A percentile compares a stretch with the other conserved stretches of the same genome.
Conservation (phyloP, 2,797 vertebrate species). For the Siniperca obscura region DNA sequence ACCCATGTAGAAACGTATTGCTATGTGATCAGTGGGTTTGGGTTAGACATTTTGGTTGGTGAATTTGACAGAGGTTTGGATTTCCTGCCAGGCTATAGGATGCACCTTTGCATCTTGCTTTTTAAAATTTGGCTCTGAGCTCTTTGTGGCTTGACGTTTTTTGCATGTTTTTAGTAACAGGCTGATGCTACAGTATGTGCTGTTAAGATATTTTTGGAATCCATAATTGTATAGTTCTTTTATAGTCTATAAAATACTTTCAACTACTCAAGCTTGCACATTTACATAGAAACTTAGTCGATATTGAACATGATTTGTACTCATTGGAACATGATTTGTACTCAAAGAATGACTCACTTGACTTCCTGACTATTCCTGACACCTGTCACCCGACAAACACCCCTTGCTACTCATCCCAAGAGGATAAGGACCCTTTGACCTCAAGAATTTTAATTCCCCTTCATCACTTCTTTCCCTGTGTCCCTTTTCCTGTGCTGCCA, state of each 20-base stretch:
- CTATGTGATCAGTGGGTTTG: constrained; percentile 42
- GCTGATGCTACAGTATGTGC: constrained; percentile 57
- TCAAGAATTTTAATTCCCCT: constrained; percentile 78
- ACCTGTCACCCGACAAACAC: constrained; percentile 53
- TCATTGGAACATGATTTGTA: constrained; percentile 53
- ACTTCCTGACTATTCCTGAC: constrained; percentile 63
- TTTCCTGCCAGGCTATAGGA: constrained; percentile 51
- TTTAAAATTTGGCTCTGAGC: constrained; percentile 53
- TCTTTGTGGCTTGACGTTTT: constrained; percentile 55
- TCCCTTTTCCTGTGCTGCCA: constrained; percentile 78
- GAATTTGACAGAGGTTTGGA: constrained; percentile 64
- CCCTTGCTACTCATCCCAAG: constrained; percentile 54
- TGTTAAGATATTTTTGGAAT: constrained; percentile 49
- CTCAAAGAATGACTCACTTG: constrained; percentile 61
- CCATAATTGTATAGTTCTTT: constrained; percentile 24
- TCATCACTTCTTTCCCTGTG: constrained; percentile 76
- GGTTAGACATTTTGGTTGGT: constrained; percentile 64
- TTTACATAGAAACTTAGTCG: constrained; percentile 29
- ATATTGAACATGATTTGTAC: constrained; percentile 45
- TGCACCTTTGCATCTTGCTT: constrained; percentile 51
- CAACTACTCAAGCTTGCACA: constrained; percentile 19
- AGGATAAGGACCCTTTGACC: constrained; percentile 76
- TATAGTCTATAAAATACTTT: constrained; percentile 16
- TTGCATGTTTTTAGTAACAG: constrained; percentile 61
- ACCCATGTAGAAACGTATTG: constrained; percentile 29